Evolutionary conservation across 2,797 vertebrate genomes (phyloP).

Genomic region (Phoeniculus purpureus): DNA sequence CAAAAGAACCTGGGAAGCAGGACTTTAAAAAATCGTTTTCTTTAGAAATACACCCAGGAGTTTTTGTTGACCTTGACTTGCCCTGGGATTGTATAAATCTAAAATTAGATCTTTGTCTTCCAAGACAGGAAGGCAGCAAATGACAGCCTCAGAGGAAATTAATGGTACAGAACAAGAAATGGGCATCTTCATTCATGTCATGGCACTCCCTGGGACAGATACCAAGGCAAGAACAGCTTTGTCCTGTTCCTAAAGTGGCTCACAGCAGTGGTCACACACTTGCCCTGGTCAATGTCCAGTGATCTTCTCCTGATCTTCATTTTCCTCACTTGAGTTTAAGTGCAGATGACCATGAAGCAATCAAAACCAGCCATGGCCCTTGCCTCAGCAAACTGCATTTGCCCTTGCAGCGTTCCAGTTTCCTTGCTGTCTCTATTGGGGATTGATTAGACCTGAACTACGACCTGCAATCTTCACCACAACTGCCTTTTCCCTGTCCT

Average conservation of each 20-base stretch:
- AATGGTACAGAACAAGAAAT: not conserved
- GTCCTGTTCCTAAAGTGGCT: not conserved
- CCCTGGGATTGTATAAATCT: not conserved
- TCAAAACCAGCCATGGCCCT: not conserved
- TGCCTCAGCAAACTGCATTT: slow-evolving; percentile 8
- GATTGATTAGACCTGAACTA: not conserved
- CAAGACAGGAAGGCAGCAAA: not conserved
- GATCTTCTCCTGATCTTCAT: not conserved
- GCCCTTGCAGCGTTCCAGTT: not conserved
- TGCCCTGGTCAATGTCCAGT: not conserved
- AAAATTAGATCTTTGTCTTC: not conserved
- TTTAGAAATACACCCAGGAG: not conserved
- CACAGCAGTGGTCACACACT: not conserved
- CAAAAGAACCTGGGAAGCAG: not conserved
- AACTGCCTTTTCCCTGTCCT: slow-evolving; percentile 30
- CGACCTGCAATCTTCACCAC: not conserved
- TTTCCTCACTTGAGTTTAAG: not conserved
- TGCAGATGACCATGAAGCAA: not conserved
- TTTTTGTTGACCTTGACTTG: not conserved
- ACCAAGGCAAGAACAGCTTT: not conserved
- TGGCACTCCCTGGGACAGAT: not conserved
- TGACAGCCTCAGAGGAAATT: not conserved
- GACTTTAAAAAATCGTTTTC: not conserved
- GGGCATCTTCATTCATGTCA: not conserved
- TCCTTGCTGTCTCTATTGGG: not conserved